Evolutionary conservation across 2,797 vertebrate genomes (phyloP).

Genomic region (Sciurus vulgaris): DNA sequence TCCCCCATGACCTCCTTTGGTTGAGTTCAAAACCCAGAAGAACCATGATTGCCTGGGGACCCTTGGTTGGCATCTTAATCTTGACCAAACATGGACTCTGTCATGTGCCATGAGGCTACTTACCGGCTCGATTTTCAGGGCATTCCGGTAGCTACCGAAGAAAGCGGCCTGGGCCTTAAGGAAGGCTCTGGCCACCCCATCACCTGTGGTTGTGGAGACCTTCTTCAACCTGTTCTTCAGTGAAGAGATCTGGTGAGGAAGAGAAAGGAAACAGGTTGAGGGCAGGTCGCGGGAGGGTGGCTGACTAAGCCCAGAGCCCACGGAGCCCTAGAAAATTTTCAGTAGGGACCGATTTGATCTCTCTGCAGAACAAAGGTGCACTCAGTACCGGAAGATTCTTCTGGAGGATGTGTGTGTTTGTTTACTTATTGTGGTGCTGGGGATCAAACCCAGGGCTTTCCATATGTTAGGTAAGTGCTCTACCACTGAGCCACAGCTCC

Average conservation of each 20-base stretch:
- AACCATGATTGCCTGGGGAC: neutral
- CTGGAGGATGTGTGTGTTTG: neutral
- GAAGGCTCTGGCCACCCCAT: constrained; percentile 96
- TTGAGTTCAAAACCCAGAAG: neutral
- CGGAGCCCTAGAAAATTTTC: neutral
- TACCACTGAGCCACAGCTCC: neutral
- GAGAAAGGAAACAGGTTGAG: constrained; percentile 55
- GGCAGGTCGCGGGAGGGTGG: neutral
- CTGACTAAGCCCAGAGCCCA: neutral
- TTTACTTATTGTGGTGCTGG: neutral
- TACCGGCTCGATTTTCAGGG: constrained; percentile 96
- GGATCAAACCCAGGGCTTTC: neutral
- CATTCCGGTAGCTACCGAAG: constrained; percentile 97
- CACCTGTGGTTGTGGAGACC: constrained; percentile 95
- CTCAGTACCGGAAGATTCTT: neutral
- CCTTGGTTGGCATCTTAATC: neutral
- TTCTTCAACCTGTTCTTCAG: constrained; percentile 97
- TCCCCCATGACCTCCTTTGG: neutral
- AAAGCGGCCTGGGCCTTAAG: constrained; percentile 96
- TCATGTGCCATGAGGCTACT: constrained; percentile 84
- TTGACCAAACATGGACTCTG: neutral
- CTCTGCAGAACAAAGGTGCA: neutral
- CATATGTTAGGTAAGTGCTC: neutral
- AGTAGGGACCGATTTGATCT: neutral
- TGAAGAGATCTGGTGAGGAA: constrained; percentile 92